Conservation (phyloP, 2,888 invertebrate species). For the Polylopha cassiicola region DNA sequence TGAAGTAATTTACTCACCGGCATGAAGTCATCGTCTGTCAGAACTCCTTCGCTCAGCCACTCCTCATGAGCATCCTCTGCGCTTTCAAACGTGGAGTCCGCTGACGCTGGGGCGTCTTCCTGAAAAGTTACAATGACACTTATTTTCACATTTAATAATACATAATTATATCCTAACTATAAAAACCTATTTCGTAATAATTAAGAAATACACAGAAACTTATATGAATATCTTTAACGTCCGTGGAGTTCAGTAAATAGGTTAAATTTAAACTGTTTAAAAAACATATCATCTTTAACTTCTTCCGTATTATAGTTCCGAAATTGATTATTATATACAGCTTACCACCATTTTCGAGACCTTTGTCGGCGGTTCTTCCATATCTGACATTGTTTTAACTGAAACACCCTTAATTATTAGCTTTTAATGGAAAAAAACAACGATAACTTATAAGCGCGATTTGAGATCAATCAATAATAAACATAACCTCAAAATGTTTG, state of each 20-base stretch:
- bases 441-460: background rate
- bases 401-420: constrained; percentile 6
- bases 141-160: background rate
- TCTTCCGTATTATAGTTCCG: too few relatives aligned
- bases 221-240: too few relatives aligned
- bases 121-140: background rate
- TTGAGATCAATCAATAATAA: constrained; percentile 21
- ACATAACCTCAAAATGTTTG: constrained; percentile 18
- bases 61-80: constrained; percentile 55
- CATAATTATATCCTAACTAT: background rate
- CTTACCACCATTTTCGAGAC: constrained; percentile 44
- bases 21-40: constrained; percentile 58
- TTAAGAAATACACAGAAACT: background rate
- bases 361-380: constrained; percentile 53
- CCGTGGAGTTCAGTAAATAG: too few relatives aligned
- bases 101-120: constrained; percentile 19
- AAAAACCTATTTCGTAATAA: background rate
- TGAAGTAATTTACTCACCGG: constrained; percentile 1
- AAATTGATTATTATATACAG: constrained; percentile 1
- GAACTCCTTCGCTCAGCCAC: constrained; percentile 61
- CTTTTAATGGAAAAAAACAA: background rate
- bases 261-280: too few relatives aligned
- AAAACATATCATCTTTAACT: too few relatives aligned
- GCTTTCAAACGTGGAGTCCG: constrained; percentile 14
- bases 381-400: constrained; percentile 43